Conservation (phyloP, 1,140 invertebrate genomes). For the Aleiodes sp. region DNA sequence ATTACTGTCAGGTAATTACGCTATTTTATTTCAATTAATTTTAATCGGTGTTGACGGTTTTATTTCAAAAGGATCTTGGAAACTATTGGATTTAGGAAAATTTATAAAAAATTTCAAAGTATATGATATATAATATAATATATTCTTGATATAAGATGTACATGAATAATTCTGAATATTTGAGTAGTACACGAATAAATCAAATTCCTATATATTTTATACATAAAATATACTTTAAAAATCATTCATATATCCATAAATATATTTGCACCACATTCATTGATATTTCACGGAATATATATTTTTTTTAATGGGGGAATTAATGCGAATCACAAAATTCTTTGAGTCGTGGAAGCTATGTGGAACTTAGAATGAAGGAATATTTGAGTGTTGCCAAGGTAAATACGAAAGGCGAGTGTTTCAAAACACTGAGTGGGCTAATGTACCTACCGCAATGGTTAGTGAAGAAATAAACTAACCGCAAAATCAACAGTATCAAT, state of each 20-base stretch:
- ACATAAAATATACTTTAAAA: too few species aligned
- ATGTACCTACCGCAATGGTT: constrained; percentile 52
- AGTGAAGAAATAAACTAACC: background rate
- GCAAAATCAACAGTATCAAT: constrained; percentile 47
- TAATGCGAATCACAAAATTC: too few species aligned
- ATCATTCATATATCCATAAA: constrained; percentile 9
- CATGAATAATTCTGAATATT: background rate
- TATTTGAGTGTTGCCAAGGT: constrained; percentile 56
- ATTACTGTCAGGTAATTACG: constrained; percentile 72
- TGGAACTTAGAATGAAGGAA: constrained; percentile 57
- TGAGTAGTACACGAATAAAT: too few species aligned
- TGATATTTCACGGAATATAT: too few species aligned
- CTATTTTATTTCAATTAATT: background rate
- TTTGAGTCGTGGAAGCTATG: too few species aligned
- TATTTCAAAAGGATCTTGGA: constrained; percentile 1
- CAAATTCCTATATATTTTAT: too few species aligned
- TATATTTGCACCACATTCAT: constrained; percentile 9
- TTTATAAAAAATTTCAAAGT: constrained; percentile 13
- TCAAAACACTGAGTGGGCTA: constrained; percentile 64
- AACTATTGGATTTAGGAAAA: too few species aligned
- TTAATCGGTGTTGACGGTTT: background rate
- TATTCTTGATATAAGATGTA: too few species aligned
- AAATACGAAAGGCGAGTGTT: constrained; percentile 63
- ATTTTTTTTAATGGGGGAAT: too few species aligned
- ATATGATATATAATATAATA: too few species aligned